These are phyloP conservation scores for Nothoprocta perdicaria DNA, from an alignment of 2,113 vertebrate species.

Conservation along the genomic window DNA sequence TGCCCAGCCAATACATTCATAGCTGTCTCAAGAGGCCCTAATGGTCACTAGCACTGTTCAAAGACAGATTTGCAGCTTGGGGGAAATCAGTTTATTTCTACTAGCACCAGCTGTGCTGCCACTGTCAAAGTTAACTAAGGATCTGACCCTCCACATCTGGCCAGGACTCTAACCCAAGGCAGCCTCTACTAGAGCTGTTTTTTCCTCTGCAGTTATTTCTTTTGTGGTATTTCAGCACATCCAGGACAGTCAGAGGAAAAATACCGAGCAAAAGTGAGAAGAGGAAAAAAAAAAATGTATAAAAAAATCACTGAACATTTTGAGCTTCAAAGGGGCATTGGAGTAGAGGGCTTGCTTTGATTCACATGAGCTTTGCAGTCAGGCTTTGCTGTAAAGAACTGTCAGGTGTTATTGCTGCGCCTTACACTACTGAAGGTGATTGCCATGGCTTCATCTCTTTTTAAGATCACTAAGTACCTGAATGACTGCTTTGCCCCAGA, in stretches of 20 bases:
- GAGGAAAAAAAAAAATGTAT: neutral
- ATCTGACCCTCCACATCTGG: neutral
- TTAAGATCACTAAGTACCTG: slow-evolving; percentile 70
- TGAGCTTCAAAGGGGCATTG: neutral
- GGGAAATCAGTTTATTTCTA: neutral
- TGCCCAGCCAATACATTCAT: neutral
- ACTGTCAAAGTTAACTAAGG: neutral
- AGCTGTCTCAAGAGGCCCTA: neutral
- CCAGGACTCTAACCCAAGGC: neutral
- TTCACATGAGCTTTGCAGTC: neutral
- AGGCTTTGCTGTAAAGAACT: slow-evolving; percentile 23
- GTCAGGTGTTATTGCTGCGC: neutral
- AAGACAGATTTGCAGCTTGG: neutral
- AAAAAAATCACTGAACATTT: slow-evolving; percentile 4
- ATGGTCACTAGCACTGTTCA: rapidly evolving
- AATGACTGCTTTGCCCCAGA: slow-evolving; percentile 66
- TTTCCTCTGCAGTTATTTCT: neutral
- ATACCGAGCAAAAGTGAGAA: neutral
- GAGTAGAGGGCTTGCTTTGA: slow-evolving; percentile 49
- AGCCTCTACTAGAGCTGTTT: neutral
- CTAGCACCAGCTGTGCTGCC: neutral
- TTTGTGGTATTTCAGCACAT: neutral
- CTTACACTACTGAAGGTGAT: slow-evolving; percentile 17
- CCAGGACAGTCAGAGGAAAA: neutral
- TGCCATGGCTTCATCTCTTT: neutral